Conservation (phyloP, 2,888 invertebrate genomes). For the Pandemis corylana region DNA sequence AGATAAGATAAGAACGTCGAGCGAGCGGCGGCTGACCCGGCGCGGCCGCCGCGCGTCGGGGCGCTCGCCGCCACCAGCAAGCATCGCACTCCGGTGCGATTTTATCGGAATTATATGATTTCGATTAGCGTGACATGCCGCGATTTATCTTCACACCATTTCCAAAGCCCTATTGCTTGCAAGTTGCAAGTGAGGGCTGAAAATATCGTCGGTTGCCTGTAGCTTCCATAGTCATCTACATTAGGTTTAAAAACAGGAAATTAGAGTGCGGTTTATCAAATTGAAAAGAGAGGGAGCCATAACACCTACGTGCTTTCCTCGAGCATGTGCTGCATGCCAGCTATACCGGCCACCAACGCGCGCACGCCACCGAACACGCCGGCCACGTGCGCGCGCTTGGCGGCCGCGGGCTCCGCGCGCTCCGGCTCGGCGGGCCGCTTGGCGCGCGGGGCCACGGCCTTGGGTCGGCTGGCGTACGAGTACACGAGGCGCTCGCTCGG, state of each 20-base stretch:
- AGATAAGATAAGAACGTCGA: conserved; percentile 46
- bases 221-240: background rate
- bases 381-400: conserved; percentile 41
- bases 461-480: conserved; percentile 88
- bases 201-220: background rate
- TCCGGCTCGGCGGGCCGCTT: conserved; percentile 53
- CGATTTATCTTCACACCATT: background rate
- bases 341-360: conserved; percentile 67
- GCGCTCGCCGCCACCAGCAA: background rate
- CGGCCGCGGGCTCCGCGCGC: conserved; percentile 5
- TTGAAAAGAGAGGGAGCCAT: background rate
- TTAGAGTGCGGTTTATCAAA: too few relatives aligned
- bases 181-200: conserved; percentile 18
- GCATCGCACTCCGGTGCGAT: background rate
- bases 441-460: conserved; percentile 71
- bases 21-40: conserved; percentile 37
- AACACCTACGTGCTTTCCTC: conserved; percentile 36
- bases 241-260: background rate
- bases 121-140: background rate
- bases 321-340: conserved; percentile 59
- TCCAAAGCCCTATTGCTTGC: conserved; percentile 1
- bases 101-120: conserved; percentile 22
- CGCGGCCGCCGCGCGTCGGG: conserved; percentile 15
- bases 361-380: conserved; percentile 59
- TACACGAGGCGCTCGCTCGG: conserved; percentile 78